Evolutionary conservation across 2,113 vertebrate genomes (phyloP).

Genomic region (Silurus asotus): DNA sequence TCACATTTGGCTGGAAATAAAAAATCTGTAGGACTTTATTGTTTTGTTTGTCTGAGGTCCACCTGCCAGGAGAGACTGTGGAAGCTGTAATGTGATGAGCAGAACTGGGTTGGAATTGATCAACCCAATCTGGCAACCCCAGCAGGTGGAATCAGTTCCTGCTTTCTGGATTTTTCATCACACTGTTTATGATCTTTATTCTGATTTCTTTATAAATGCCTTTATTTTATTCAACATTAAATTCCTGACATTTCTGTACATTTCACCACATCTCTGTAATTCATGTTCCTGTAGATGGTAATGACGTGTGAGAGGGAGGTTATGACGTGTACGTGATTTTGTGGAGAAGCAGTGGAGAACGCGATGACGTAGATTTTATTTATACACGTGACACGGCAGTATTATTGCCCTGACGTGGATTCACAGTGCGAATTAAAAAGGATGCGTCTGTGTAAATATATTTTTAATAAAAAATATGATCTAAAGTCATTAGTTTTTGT

Average conservation of each 20-base stretch:
- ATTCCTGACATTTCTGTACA: background rate
- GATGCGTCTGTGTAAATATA: background rate
- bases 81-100: background rate
- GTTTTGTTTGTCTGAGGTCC: background rate
- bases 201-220: background rate
- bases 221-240: background rate
- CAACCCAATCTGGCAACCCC: background rate
- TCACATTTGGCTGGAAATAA: background rate
- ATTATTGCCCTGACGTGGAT: background rate
- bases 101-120: no score
- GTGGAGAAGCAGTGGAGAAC: background rate
- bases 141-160: background rate
- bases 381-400: background rate
- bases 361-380: conserved; percentile 8
- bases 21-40: background rate
- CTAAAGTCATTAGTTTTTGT: background rate
- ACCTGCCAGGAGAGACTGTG: background rate
- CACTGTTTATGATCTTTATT: background rate
- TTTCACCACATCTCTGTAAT: background rate
- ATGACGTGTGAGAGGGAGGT: background rate
- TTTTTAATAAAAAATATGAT: background rate
- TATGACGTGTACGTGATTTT: background rate
- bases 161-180: background rate
- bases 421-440: background rate
- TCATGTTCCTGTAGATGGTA: background rate